Evolutionary conservation across 2,888 invertebrate species (phyloP).

Genomic region (Conomelus anceps): DNA sequence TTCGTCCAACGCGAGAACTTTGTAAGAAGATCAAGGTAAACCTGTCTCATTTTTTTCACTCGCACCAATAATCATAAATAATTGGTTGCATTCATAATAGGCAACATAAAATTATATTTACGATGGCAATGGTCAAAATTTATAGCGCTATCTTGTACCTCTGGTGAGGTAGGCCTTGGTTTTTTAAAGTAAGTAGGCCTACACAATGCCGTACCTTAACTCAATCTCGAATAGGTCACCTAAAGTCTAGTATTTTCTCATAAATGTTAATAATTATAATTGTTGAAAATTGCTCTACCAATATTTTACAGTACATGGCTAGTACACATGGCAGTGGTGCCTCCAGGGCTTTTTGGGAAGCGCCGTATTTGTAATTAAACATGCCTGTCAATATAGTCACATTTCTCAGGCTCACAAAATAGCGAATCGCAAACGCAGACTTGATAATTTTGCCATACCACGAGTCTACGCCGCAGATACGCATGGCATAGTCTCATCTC

Average conservation of each 20-base stretch:
- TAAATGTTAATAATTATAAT: not conserved
- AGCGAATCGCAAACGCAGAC: too few relatives aligned
- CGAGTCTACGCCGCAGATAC: too few relatives aligned
- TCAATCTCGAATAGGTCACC: not conserved
- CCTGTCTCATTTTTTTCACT: not conserved
- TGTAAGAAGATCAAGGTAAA: not conserved
- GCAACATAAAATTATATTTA: not conserved
- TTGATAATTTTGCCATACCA: too few relatives aligned
- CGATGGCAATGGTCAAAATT: not conserved
- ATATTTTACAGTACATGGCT: not conserved
- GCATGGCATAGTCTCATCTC: too few relatives aligned
- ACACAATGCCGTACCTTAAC: too few relatives aligned
- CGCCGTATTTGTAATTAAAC: too few relatives aligned
- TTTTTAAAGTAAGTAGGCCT: too few relatives aligned
- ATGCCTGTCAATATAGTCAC: too few relatives aligned
- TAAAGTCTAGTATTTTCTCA: not conserved
- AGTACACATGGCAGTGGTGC: not conserved
- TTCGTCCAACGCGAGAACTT: not conserved
- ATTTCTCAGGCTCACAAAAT: too few relatives aligned
- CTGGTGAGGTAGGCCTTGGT: not conserved
- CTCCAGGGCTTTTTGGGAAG: too few relatives aligned
- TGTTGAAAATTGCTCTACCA: not conserved
- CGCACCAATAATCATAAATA: not conserved
- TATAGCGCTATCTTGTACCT: not conserved
- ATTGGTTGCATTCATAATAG: not conserved